phyloP scores from a whole-genome alignment of 2,113 vertebrate genomes.

The Caretta caretta region DNA sequence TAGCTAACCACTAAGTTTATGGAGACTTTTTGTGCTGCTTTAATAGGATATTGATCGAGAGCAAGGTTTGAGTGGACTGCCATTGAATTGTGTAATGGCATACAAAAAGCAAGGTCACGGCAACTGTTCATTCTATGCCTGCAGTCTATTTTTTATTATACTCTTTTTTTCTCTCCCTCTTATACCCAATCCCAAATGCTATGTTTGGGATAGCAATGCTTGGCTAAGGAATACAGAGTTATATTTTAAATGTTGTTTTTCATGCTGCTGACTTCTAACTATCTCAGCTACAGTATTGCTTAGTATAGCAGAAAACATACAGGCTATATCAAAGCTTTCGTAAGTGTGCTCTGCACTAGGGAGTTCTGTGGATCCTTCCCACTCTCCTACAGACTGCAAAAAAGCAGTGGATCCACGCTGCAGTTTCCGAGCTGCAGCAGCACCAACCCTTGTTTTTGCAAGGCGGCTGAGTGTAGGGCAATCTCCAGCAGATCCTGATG shows the following conservation, averaged over 20 bases:
- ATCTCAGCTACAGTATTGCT: slow-evolving; percentile 35
- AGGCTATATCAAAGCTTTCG: background rate
- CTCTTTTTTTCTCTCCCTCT: slow-evolving; percentile 71
- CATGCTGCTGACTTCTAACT: slow-evolving; percentile 53
- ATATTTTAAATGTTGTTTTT: slow-evolving; percentile 73
- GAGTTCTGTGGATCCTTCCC: background rate
- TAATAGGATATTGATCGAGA: slow-evolving; percentile 99
- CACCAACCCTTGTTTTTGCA: background rate
- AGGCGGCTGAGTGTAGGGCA: background rate
- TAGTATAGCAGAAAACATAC: slow-evolving; percentile 45
- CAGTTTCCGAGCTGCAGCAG: background rate
- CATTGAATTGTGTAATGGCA: slow-evolving; percentile 96
- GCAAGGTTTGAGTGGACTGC: slow-evolving; percentile 94
- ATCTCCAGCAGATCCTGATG: background rate
- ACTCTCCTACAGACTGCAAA: background rate
- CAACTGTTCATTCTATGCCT: slow-evolving; percentile 73
- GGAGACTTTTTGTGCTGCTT: slow-evolving; percentile 93
- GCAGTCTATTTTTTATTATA: slow-evolving; percentile 80
- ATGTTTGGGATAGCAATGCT: slow-evolving; percentile 55
- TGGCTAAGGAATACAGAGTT: slow-evolving; percentile 58
- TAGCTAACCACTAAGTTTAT: slow-evolving; percentile 92
- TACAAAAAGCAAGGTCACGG: slow-evolving; percentile 94
- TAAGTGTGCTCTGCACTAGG: background rate
- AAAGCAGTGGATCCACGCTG: background rate
- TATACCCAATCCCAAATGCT: slow-evolving; percentile 58